Base-by-base conservation (phyloP, 1,140 invertebrate species). In the Rhagoletis zephyria region DNA sequence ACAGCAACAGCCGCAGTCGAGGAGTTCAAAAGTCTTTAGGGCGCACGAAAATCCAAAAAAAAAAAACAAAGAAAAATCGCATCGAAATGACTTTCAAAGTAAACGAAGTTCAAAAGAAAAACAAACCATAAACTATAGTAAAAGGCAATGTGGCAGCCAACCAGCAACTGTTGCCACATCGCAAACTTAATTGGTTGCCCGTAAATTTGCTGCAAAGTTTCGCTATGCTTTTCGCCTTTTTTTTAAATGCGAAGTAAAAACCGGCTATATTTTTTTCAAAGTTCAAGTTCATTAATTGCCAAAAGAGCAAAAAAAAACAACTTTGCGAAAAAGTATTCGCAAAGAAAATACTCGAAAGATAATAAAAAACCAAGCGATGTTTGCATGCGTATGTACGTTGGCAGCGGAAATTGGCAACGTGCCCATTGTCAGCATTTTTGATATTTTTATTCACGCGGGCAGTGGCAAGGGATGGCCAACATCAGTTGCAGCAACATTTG, bases 11-110 rank as follows among this genome's bases (percentile, higher is more conserved):
- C 42, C 0, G 48, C 74, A 56, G 42, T 48, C 4, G 48, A 19
- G 9, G 48, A 81, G 48, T 81, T 81, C 74, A 81, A 81, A 81
- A 81, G 74, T 81, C 67, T 81, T 81, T 81, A 81, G 74, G 74
- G 74, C 70, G 70, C 74, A 81, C 45, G 74, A 81, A 59, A 6
- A 40, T 12, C 42, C n/a, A 67, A 4, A 30, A 30, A 30, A 30
- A 30, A 30, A 19, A 67, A 67, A n/a, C 48, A 6, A 14, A 56
- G 14, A 81, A 81, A 81, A 16, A 30, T 30, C 30, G 1, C 30
- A 30, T 30, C 30, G 14, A 81, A 81, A 81, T 19, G 74, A 56
- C 16, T 81, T 81, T 59, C 5, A 56, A 81, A 56, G 74, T 81
- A 74, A 74, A 74, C 42, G 4, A 16, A 6, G 4, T 67, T 67